phyloP scores from a whole-genome alignment of 2,888 invertebrate genomes.

The Drosophila cognata region DNA sequence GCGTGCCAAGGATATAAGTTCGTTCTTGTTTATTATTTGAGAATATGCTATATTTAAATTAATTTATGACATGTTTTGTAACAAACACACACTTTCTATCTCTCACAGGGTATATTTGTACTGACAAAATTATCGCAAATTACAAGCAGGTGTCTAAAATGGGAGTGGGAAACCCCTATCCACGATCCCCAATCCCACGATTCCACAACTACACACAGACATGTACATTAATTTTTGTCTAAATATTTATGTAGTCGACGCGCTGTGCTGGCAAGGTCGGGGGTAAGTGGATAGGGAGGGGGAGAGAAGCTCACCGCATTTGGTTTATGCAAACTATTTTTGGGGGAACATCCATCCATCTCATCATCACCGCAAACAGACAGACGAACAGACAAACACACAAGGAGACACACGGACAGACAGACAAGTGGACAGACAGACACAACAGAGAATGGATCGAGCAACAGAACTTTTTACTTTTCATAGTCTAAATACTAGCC shows the following conservation, averaged over 20 bases:
- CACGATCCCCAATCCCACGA: not conserved
- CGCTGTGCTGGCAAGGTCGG: slow-evolving; percentile 59
- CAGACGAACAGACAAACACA: slow-evolving; percentile 21
- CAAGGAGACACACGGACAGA: not conserved
- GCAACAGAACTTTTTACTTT: slow-evolving; percentile 38
- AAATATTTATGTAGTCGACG: slow-evolving; percentile 71
- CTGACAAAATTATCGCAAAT: slow-evolving; percentile 19
- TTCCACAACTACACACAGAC: not conserved
- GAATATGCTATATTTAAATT: not conserved
- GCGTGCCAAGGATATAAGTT: not conserved
- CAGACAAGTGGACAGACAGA: not conserved
- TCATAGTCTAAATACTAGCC: slow-evolving; percentile 51
- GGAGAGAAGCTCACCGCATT: slow-evolving; percentile 5
- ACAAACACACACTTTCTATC: not conserved
- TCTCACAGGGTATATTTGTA: not conserved
- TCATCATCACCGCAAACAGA: slow-evolving; percentile 32
- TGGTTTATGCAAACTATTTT: slow-evolving; percentile 51
- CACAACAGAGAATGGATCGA: slow-evolving; percentile 2
- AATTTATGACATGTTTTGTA: not conserved
- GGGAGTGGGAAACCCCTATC: slow-evolving; percentile 26
- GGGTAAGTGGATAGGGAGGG: slow-evolving; percentile 26
- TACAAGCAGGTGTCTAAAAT: slow-evolving; percentile 19
- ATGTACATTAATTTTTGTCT: slow-evolving; percentile 60
- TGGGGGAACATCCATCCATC: slow-evolving; percentile 55
- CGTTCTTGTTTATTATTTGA: not conserved